Conservation (phyloP, 37 sponge, comb jelly and placozoan species). For the Dysidea cf. avara region DNA sequence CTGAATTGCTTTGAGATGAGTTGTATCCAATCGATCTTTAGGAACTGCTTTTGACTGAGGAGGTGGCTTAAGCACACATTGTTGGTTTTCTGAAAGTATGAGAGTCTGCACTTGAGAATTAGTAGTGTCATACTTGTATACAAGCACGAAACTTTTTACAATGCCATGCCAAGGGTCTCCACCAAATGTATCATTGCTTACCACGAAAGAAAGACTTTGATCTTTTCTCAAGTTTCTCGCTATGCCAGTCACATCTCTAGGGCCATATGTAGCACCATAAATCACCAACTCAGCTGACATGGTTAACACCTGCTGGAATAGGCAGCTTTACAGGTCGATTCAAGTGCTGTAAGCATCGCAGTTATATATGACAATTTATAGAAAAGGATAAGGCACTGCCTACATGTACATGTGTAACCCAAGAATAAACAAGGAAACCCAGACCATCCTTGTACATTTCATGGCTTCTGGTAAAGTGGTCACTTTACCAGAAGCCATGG, state of each 20-base stretch:
- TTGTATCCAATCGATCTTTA: neutral
- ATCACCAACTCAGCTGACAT: neutral
- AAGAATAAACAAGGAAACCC: too few relatives aligned
- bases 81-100: neutral
- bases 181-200: slow-evolving; percentile 15
- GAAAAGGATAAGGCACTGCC: too few relatives aligned
- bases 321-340: too few relatives aligned
- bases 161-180: neutral
- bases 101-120: neutral
- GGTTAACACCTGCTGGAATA: too few relatives aligned
- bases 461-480: too few relatives aligned
- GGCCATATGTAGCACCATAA: slow-evolving; percentile 14
- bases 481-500: too few relatives aligned
- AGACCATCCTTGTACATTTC: too few relatives aligned
- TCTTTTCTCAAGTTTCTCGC: slow-evolving; percentile 1
- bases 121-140: slow-evolving; percentile 1
- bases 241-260: slow-evolving; percentile 3
- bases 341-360: too few relatives aligned
- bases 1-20: neutral
- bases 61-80: neutral
- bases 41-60: neutral
- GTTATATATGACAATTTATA: too few relatives aligned
- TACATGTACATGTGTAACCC: too few relatives aligned
- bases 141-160: neutral
- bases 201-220: neutral